Base-by-base conservation (phyloP, 2,888 invertebrate genomes). In the Ochropacha duplaris region DNA sequence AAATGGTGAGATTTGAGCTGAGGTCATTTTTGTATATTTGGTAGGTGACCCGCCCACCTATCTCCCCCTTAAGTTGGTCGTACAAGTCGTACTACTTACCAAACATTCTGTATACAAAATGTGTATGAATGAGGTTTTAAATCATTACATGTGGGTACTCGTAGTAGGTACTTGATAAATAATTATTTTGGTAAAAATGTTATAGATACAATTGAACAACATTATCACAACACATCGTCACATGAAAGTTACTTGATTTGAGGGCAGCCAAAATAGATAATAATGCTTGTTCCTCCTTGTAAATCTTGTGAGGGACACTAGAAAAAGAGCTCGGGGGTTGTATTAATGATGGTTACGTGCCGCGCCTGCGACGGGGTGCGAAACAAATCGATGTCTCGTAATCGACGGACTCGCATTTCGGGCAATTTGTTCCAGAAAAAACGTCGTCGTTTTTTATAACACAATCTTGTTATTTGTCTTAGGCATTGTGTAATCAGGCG, bases 351-450 rank as follows among this genome's bases (percentile, higher is more conserved):
- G 61, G 51, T 59, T 74, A 81, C 81, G 82, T 83, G 86, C 80
- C 79, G 64, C 66, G 75, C 74, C 72, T 70, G 66, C 76, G 76
- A 76, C 72, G 66, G 66, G 68, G 70, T 58, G 64, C 60, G 72
- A 78, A 81, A 84, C 79, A 86, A 86, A 86, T 86, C 78, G 83
- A 73, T 79, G 79, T 78, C 79, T 77, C 78, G 81, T 83, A 86
- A 86, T 83, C 84, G 82, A 76, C 77, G 68, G 76, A 76, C 73
- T 76, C 75, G 68, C 67, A 69, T 73, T 79, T 78, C 71, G 64
- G 59, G 64, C 74, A 73, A 83, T 84, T 81, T 85, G 76, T 84
- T 74, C 66, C 62, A 66, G 70, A 67, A 65, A 76, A 78, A 78
- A 79, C 78, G 77, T 74, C 64, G 71, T 69, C 59, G 65, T 71